A percentile compares a stretch with the other conserved stretches of the same genome.
Evolutionary conservation across 92 coral and sea anemone genomes (phyloP).

Genomic region (Montipora capitata): DNA sequence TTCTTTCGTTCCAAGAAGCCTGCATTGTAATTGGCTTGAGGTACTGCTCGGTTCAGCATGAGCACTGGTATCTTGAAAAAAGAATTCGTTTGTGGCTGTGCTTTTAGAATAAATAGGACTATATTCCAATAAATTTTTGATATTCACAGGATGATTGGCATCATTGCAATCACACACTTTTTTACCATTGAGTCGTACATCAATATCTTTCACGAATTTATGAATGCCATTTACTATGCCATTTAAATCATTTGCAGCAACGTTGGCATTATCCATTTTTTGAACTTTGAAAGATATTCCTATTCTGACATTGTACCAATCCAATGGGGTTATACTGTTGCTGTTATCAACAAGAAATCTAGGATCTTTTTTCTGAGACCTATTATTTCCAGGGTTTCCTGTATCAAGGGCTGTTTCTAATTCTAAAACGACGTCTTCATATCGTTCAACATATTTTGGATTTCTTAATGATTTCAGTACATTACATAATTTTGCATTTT

Average conservation of each 20-base stretch:
- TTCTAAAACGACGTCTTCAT: constrained; percentile 42
- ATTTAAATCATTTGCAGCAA: neutral
- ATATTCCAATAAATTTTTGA: too few relatives aligned
- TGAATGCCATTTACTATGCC: neutral
- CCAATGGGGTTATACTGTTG: neutral
- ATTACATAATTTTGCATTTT: neutral
- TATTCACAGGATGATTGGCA: too few relatives aligned
- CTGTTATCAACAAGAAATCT: constrained; percentile 14
- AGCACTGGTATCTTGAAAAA: too few relatives aligned
- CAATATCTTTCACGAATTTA: neutral
- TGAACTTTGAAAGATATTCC: neutral
- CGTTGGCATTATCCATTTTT: neutral
- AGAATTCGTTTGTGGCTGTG: too few relatives aligned
- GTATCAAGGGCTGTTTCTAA: constrained; percentile 7
- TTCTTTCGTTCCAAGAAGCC: too few relatives aligned
- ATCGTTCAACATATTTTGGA: constrained; percentile 45
- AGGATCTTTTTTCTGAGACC: neutral
- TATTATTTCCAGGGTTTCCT: too few relatives aligned
- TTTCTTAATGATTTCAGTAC: neutral
- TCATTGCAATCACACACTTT: neutral
- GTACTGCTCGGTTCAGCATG: too few relatives aligned
- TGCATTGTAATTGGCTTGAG: too few relatives aligned
- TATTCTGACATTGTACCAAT: neutral
- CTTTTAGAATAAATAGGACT: too few relatives aligned
- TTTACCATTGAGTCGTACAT: neutral